Evolutionary conservation across 2,888 invertebrate genomes (phyloP).

Genomic region (Diachrysia chrysitis): DNA sequence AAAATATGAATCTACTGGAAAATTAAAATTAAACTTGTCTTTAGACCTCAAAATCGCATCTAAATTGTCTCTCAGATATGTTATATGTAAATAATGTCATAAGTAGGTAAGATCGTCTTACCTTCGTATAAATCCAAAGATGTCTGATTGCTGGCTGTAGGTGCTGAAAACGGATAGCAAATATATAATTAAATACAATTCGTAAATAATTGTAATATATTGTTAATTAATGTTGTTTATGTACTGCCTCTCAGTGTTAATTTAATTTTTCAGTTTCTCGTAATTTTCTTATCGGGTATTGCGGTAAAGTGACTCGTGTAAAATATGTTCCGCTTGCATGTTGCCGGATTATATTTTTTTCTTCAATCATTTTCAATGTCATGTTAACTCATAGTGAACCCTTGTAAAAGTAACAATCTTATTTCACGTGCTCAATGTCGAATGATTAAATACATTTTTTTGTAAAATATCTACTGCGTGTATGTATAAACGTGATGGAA

Average conservation of each 20-base stretch:
- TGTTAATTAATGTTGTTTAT: constrained; percentile 39
- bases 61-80: not conserved
- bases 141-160: constrained; percentile 90
- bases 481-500: not conserved
- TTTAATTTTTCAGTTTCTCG: constrained; percentile 43
- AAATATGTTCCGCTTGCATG: constrained; percentile 67
- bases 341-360: constrained; percentile 54
- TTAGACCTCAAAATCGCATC: not conserved
- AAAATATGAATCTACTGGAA: too few relatives aligned
- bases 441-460: constrained; percentile 19
- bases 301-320: constrained; percentile 62
- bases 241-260: constrained; percentile 30
- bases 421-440: constrained; percentile 33
- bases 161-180: constrained; percentile 90
- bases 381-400: constrained; percentile 39
- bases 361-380: constrained; percentile 60
- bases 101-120: constrained; percentile 56
- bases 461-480: not conserved
- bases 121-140: constrained; percentile 91
- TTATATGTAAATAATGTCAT: not conserved
- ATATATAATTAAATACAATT: constrained; percentile 3
- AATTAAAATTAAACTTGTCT: too few relatives aligned
- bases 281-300: constrained; percentile 64
- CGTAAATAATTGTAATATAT: constrained; percentile 19
- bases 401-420: constrained; percentile 31